phyloP scores from a whole-genome alignment of 2,797 vertebrate species.

The Selene dorsalis region DNA sequence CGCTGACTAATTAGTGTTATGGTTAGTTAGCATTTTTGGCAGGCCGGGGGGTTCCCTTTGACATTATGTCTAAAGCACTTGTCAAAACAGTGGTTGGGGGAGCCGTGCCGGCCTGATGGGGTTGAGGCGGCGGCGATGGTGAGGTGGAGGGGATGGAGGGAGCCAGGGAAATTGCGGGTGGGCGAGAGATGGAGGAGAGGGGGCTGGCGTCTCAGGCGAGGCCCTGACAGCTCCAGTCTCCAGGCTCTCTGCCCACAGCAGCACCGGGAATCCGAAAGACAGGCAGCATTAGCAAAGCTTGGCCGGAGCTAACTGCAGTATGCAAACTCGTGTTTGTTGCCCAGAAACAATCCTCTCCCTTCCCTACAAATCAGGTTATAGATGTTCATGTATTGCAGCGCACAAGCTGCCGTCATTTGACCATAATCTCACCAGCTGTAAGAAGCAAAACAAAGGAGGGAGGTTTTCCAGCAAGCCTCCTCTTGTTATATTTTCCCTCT shows the following conservation, averaged over 20 bases:
- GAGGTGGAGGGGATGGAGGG: slow-evolving; percentile 17
- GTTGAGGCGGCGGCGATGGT: slow-evolving; percentile 25
- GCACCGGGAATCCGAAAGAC: slow-evolving; percentile 59
- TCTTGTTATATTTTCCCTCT: slow-evolving; percentile 2
- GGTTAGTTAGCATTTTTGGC: slow-evolving; percentile 83
- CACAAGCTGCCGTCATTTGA: slow-evolving; percentile 33
- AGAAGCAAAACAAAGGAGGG: slow-evolving; percentile 20
- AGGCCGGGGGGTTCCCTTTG: slow-evolving; percentile 75
- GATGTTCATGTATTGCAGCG: slow-evolving; percentile 30
- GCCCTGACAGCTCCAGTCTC: slow-evolving; percentile 72
- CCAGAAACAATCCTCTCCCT: slow-evolving; percentile 47
- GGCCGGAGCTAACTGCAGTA: slow-evolving; percentile 45
- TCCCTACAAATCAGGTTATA: slow-evolving; percentile 41
- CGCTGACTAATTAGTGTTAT: slow-evolving; percentile 84
- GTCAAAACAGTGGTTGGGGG: slow-evolving; percentile 79
- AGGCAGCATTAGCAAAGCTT: slow-evolving; percentile 62
- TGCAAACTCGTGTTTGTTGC: slow-evolving; percentile 40
- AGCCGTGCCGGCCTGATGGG: slow-evolving; percentile 57
- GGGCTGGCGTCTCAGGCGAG: slow-evolving; percentile 64
- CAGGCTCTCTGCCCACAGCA: slow-evolving; percentile 68
- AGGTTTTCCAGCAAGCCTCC: neutral
- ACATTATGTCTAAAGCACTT: slow-evolving; percentile 83
- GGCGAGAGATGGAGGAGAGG: slow-evolving; percentile 50
- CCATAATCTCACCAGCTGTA: slow-evolving; percentile 27
- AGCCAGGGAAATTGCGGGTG: slow-evolving; percentile 68